Evolutionary conservation across 2,888 invertebrate species (phyloP).

Genomic region (Agonopterix heracliana): DNA sequence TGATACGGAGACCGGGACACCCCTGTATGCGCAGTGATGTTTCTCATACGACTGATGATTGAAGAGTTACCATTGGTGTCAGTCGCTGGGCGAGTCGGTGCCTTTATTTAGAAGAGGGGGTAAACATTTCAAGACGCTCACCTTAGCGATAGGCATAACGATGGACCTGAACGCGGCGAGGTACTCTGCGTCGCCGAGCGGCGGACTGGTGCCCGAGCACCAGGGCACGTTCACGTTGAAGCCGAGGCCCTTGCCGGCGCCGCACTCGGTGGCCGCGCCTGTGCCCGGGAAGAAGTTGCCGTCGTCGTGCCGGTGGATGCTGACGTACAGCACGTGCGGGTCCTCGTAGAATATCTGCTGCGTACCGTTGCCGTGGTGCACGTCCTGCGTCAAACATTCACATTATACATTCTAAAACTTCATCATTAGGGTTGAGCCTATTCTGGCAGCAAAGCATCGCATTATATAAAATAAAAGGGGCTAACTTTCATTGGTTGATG

Average conservation of each 20-base stretch:
- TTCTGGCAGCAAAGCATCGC: too few species aligned
- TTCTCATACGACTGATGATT: too few species aligned
- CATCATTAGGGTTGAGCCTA: too few species aligned
- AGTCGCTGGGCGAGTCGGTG: too few species aligned
- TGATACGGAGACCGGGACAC: too few species aligned
- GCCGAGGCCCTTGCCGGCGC: slow-evolving; percentile 91
- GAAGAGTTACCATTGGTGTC: too few species aligned
- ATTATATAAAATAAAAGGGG: too few species aligned
- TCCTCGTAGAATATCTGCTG: slow-evolving; percentile 99
- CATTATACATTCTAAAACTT: too few species aligned
- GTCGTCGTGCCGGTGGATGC: slow-evolving; percentile 99
- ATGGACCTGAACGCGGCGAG: slow-evolving; percentile 96
- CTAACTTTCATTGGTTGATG: too few species aligned
- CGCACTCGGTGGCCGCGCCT: slow-evolving; percentile 95
- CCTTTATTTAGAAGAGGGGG: too few species aligned
- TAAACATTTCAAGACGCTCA: too few species aligned
- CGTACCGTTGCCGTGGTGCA: slow-evolving; percentile 98
- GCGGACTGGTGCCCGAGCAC: slow-evolving; percentile 92
- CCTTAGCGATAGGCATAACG: slow-evolving; percentile 96
- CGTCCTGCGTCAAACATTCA: slow-evolving; percentile 79
- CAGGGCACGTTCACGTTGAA: slow-evolving; percentile 98
- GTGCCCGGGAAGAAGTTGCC: slow-evolving; percentile 99
- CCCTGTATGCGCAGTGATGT: too few species aligned
- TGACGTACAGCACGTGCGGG: slow-evolving; percentile 95
- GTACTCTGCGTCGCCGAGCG: slow-evolving; percentile 97